Base-by-base conservation (phyloP, 92 coral and sea anemone genomes). In the Umimayanthus kanabou region DNA sequence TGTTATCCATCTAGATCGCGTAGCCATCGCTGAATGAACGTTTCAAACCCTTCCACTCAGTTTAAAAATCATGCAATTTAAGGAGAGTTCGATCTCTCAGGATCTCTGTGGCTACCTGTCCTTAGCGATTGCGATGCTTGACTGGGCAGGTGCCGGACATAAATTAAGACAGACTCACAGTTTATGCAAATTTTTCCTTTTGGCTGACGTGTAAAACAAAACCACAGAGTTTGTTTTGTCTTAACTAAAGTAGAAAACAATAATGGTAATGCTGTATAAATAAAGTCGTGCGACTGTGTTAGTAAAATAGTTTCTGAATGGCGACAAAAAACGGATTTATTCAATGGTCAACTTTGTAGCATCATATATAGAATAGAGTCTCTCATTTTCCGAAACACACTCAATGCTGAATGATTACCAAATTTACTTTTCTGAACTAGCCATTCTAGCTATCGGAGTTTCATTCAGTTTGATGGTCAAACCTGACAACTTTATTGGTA, bases 121-220 rank as follows among this genome's bases (percentile, higher is more conserved):
- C 20, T 15, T 57, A 43, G 80, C 4, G 16, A 6, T 13, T 76
- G 80, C 47, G 30, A 47, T 80, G 84, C 84, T 80, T 80, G 84
- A 39, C 4, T 80, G 84, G 39, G 39, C 84, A 80, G 84, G 84
- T 80, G 84, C 72, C 84, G 14, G 49, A 29, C 28, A 67, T 80
- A 80, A 79, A 79, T 29, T 29, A 30, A 80, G 6, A 11, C 70
- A 29, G 13, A 20, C 16, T 53, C 57, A 20, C 77, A 14, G 5
- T 7, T 29, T 26, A 80, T 80, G 84, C 67, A 47, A 80, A 80
- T 80, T 28, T 61, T 61, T 61, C 69, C 7, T 22, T 61, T 61
- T 20, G 69, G 64, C 2, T 53, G 39, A 53, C 43, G 43, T 53
- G 84, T 33, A 53, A 80, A 80, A 80, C 71, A 42, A 80, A 53